A percentile compares a stretch with the other conserved stretches of the same genome.
Evolutionary conservation across 2,113 vertebrate species (phyloP).

Genomic region (Sialia sialis): DNA sequence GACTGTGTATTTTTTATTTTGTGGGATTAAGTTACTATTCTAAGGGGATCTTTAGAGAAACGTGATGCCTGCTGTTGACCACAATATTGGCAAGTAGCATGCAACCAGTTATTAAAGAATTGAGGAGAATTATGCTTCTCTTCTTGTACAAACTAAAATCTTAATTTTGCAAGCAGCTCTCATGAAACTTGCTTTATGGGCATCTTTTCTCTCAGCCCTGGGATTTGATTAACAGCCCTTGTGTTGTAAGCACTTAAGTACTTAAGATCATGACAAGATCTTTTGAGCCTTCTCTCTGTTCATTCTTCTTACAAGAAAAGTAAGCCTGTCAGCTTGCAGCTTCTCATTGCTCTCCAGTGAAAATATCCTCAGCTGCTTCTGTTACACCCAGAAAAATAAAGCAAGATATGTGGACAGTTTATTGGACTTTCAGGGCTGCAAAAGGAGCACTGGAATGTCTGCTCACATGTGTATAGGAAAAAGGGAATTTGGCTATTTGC

Average conservation of each 20-base stretch:
- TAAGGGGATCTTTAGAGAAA: neutral
- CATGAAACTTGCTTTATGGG: neutral
- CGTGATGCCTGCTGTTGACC: neutral
- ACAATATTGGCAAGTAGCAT: neutral
- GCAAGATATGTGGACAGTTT: neutral
- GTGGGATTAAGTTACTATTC: conserved; percentile 11
- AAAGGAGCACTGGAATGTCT: neutral
- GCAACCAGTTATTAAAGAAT: neutral
- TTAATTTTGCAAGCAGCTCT: neutral
- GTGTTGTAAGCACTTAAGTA: neutral
- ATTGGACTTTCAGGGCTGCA: neutral
- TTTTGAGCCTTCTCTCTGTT: neutral
- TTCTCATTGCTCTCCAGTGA: neutral
- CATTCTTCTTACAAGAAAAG: neutral
- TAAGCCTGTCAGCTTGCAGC: neutral
- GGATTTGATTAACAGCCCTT: conserved; percentile 14
- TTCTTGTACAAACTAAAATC: neutral
- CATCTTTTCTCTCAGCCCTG: neutral
- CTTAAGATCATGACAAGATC: conserved; percentile 2
- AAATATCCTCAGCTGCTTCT: neutral
- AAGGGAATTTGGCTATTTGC: neutral
- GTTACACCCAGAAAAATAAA: neutral
- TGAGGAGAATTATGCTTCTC: neutral
- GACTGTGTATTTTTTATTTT: neutral
- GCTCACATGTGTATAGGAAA: accelerated